Conservation (phyloP, 2,888 invertebrate genomes). For the Microchrysa polita region DNA sequence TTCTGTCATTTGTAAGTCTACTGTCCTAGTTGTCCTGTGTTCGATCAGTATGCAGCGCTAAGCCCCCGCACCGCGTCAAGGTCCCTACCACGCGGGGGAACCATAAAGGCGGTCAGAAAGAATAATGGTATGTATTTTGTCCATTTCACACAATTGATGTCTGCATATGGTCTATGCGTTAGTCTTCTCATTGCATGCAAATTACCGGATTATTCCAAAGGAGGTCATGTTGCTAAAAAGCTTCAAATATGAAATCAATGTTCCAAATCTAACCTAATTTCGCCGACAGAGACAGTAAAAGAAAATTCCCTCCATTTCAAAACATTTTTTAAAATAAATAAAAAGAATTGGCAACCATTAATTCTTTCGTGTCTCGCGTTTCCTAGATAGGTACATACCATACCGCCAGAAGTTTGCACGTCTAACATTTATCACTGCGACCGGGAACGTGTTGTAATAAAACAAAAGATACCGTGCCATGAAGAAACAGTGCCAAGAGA, state of each 20-base stretch:
- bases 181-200: too few relatives aligned
- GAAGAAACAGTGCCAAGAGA: constrained; percentile 3
- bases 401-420: constrained; percentile 4
- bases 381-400: too few relatives aligned
- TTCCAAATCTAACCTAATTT: constrained; percentile 27
- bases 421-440: constrained; percentile 13
- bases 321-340: background rate
- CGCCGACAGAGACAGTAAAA: background rate
- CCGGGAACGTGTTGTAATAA: background rate
- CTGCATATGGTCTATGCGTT: too few relatives aligned
- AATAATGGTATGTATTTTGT: too few relatives aligned
- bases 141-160: too few relatives aligned
- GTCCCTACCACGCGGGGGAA: too few relatives aligned
- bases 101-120: too few relatives aligned
- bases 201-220: too few relatives aligned
- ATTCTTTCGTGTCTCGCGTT: constrained; percentile 23
- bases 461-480: background rate
- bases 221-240: background rate
- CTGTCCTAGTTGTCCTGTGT: too few relatives aligned
- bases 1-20: too few relatives aligned
- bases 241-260: constrained; percentile 4
- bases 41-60: too few relatives aligned
- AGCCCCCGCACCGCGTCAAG: too few relatives aligned
- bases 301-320: constrained; percentile 13
- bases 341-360: constrained; percentile 13